These are phyloP conservation scores for Amaurobius ferox DNA, from an alignment of 2,888 invertebrate species.

Conservation along the genomic window DNA sequence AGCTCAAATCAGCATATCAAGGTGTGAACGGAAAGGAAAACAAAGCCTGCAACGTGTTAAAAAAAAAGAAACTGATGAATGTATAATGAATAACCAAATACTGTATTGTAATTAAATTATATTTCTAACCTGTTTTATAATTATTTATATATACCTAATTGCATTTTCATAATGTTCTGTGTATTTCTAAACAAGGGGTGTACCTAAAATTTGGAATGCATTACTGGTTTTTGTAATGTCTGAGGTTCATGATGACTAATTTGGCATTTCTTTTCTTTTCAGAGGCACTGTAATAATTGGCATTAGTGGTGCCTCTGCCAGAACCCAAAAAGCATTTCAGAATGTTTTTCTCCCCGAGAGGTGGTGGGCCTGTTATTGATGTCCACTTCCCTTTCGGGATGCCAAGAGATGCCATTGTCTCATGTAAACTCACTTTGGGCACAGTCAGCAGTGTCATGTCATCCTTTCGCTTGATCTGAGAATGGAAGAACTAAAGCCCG, in stretches of 20 bases:
- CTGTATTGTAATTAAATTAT: too few relatives aligned
- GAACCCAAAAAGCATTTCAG: constrained; percentile 54
- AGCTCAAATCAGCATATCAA: too few relatives aligned
- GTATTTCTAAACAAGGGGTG: constrained; percentile 52
- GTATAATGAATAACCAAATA: too few relatives aligned
- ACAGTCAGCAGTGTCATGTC: background rate
- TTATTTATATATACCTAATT: too few relatives aligned
- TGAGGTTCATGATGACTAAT: constrained; percentile 44
- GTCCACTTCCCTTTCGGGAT: constrained; percentile 29
- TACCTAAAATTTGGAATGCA: constrained; percentile 52
- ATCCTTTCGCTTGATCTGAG: background rate
- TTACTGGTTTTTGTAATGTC: constrained; percentile 44
- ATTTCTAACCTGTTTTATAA: too few relatives aligned
- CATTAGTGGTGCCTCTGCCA: constrained; percentile 72
- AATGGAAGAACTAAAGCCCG: background rate
- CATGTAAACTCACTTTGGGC: background rate
- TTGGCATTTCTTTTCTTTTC: constrained; percentile 71
- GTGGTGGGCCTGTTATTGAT: constrained; percentile 37
- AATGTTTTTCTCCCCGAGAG: constrained; percentile 48
- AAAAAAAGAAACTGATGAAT: too few relatives aligned
- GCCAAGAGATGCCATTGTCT: background rate
- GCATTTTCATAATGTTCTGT: too few relatives aligned
- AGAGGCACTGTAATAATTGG: constrained; percentile 73
- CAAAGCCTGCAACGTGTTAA: too few relatives aligned
- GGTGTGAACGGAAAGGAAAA: too few relatives aligned